Evolutionary conservation across 2,113 vertebrate genomes (phyloP).

Genomic region (Pitta sordida): DNA sequence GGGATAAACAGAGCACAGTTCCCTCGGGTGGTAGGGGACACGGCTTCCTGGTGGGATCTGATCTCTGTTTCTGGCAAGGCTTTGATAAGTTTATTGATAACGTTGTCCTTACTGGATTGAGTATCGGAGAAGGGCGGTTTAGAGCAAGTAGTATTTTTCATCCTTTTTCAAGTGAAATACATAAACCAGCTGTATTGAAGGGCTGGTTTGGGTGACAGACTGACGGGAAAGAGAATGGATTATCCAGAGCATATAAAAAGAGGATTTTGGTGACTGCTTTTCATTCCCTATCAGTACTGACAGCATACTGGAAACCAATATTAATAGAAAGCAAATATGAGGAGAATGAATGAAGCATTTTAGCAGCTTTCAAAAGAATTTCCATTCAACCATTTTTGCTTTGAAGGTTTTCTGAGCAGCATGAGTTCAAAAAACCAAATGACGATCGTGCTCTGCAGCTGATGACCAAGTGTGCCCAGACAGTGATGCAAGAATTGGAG

Average conservation of each 20-base stretch:
- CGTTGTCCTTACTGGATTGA: not conserved
- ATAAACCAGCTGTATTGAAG: not conserved
- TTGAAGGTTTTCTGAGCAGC: constrained; percentile 89
- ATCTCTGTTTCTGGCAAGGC: not conserved
- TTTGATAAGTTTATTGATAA: not conserved
- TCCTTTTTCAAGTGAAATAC: not conserved
- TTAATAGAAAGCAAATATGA: not conserved
- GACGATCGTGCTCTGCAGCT: constrained; percentile 87
- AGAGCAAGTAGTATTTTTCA: not conserved
- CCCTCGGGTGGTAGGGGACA: accelerated
- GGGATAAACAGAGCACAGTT: not conserved
- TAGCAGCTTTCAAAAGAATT: not conserved
- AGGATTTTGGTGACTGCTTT: not conserved
- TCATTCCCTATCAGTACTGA: not conserved
- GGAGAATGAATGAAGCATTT: not conserved
- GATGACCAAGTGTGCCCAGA: constrained; percentile 87
- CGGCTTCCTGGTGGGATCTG: not conserved
- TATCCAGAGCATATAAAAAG: not conserved
- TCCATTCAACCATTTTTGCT: not conserved
- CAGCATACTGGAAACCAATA: not conserved
- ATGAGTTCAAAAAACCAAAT: constrained; percentile 90
- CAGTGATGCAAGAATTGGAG: constrained; percentile 91
- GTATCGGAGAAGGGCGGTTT: not conserved
- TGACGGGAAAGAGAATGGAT: not conserved
- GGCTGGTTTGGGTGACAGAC: not conserved